Conservation (phyloP, 2,888 invertebrate species). For the Chloromyia formosa region DNA sequence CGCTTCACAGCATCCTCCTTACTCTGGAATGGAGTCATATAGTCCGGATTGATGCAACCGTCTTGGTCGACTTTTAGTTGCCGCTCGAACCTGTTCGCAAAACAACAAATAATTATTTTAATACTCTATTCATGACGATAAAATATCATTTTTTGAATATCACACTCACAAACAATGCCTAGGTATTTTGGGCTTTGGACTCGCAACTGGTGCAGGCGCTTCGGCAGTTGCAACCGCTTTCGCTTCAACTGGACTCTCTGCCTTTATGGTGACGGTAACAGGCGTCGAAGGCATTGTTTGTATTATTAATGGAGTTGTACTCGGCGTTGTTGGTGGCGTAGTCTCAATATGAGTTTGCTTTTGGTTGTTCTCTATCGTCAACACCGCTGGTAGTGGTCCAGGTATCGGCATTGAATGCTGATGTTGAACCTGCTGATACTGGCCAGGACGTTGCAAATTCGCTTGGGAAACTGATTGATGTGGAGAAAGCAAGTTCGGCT, state of each 20-base stretch:
- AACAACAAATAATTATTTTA: not conserved
- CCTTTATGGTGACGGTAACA: conserved; percentile 44
- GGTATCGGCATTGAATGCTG: conserved; percentile 30
- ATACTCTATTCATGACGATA: not conserved
- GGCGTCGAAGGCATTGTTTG: conserved; percentile 19
- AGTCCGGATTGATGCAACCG: conserved; percentile 77
- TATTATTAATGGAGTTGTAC: not conserved
- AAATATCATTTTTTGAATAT: conserved; percentile 47
- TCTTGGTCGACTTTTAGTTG: conserved; percentile 79
- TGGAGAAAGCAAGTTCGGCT: conserved; percentile 49
- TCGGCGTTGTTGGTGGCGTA: conserved; percentile 44
- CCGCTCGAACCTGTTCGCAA: conserved; percentile 70
- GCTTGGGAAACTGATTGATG: not conserved
- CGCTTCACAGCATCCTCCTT: conserved; percentile 80
- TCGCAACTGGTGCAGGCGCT: conserved; percentile 50
- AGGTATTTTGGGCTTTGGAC: conserved; percentile 63
- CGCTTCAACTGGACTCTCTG: conserved; percentile 49
- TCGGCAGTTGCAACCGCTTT: conserved; percentile 37
- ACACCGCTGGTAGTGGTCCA: conserved; percentile 22
- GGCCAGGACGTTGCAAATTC: conserved; percentile 46
- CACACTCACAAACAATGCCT: conserved; percentile 66
- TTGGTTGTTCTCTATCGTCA: conserved; percentile 50
- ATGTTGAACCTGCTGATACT: conserved; percentile 15
- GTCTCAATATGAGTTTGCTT: conserved; percentile 59
- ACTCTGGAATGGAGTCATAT: conserved; percentile 74